Percentiles rank a stretch among this genome's conserved stretches.
Conservation (phyloP, 2,888 invertebrate genomes). For the Zele albiditarsus region DNA sequence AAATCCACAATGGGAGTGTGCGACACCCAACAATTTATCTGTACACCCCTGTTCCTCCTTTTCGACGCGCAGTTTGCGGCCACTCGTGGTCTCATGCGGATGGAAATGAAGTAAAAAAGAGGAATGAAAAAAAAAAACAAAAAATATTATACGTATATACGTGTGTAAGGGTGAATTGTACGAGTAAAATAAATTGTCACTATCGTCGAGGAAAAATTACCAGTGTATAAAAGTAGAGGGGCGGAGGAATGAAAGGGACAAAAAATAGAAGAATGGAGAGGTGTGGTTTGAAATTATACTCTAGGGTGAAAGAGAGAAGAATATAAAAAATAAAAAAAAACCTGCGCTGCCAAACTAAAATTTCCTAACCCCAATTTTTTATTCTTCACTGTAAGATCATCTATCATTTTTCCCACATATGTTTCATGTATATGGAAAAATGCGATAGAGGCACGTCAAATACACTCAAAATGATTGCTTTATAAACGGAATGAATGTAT, state of each 20-base stretch:
- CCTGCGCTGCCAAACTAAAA: neutral
- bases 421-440: neutral
- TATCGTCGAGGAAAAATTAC: conserved; percentile 44
- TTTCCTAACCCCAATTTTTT: neutral
- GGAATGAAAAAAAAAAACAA: neutral
- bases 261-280: conserved; percentile 8
- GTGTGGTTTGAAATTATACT: neutral
- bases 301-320: conserved; percentile 28
- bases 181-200: conserved; percentile 39
- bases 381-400: neutral
- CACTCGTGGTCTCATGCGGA: conserved; percentile 21
- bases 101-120: neutral
- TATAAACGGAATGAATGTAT: neutral
- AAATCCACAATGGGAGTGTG: conserved; percentile 8
- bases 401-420: neutral
- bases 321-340: neutral
- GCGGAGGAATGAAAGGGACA: conserved; percentile 1
- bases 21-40: conserved; percentile 29
- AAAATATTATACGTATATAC: neutral
- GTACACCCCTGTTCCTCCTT: neutral
- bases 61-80: conserved; percentile 1
- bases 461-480: neutral
- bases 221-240: neutral
- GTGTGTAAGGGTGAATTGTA: neutral
- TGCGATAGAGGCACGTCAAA: neutral